Evolutionary conservation across 2,113 vertebrate species (phyloP).

Genomic region (Siphamia tubifer): DNA sequence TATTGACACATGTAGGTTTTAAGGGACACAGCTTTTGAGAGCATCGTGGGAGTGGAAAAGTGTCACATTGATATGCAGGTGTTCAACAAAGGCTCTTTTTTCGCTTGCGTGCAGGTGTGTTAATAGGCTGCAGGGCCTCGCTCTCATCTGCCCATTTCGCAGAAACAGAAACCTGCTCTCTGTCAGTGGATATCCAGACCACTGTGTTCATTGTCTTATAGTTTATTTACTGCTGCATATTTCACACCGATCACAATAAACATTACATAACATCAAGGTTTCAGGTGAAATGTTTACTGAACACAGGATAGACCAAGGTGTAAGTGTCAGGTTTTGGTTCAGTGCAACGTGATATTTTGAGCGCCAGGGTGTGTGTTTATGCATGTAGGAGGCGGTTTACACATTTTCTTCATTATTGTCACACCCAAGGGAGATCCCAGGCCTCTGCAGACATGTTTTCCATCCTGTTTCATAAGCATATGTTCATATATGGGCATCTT

Average conservation of each 20-base stretch:
- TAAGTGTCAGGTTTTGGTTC: neutral
- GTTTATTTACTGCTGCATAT: neutral
- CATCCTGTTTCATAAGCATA: conserved; percentile 61
- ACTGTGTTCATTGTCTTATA: neutral
- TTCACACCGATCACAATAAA: neutral
- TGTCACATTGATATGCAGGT: too few relatives aligned
- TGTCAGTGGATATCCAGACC: neutral
- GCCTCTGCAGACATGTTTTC: conserved; percentile 44
- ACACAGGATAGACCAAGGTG: neutral
- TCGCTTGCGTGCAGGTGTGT: conserved; percentile 32
- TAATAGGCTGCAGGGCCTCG: neutral
- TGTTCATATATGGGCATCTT: conserved; percentile 76
- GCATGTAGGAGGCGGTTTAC: conserved; percentile 28
- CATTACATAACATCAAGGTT: neutral
- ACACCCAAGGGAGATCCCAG: conserved; percentile 30
- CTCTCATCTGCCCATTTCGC: neutral
- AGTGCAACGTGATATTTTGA: neutral
- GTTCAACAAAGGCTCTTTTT: conserved; percentile 37
- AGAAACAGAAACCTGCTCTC: conserved; percentile 6
- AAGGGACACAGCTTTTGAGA: neutral
- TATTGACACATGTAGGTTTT: neutral
- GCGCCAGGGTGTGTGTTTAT: conserved; percentile 8
- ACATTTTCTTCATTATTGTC: conserved; percentile 40
- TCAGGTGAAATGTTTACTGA: neutral
- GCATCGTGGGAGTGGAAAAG: too few relatives aligned